phyloP scores from a whole-genome alignment of 1,140 invertebrate species.

The Cecropterus lyciades region DNA sequence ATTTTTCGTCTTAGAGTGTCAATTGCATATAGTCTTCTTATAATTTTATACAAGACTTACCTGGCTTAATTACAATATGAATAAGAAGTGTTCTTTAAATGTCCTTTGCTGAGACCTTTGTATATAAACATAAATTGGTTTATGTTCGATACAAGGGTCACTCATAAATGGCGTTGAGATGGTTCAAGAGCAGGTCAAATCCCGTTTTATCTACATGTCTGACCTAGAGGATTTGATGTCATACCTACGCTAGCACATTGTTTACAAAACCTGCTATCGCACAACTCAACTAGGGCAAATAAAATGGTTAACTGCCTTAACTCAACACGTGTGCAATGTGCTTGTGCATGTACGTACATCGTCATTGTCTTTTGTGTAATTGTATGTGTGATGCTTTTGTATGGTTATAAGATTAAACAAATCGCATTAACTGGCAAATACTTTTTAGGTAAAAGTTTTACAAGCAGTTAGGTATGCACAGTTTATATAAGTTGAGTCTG shows the following conservation, averaged over 20 bases:
- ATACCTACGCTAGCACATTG: conserved; percentile 48
- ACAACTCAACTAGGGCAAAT: conserved; percentile 14
- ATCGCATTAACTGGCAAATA: too few relatives aligned
- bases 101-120: neutral
- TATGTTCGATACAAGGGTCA: conserved; percentile 15
- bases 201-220: conserved; percentile 57
- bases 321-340: neutral
- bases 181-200: conserved; percentile 71
- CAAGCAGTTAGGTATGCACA: too few relatives aligned
- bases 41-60: too few relatives aligned
- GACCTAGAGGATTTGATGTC: conserved; percentile 68
- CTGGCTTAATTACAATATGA: too few relatives aligned
- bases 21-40: too few relatives aligned
- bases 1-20: too few relatives aligned
- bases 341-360: neutral
- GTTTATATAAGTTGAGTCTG: too few relatives aligned
- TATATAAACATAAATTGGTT: conserved; percentile 9
- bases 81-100: neutral
- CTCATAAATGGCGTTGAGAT: conserved; percentile 3
- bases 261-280: conserved; percentile 37
- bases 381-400: neutral
- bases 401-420: too few relatives aligned
- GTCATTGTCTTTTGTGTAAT: neutral
- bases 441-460: too few relatives aligned
- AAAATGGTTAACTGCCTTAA: conserved; percentile 19